Conservation (phyloP, 2,113 vertebrate species). For the Phalacrocorax brasilianus region DNA sequence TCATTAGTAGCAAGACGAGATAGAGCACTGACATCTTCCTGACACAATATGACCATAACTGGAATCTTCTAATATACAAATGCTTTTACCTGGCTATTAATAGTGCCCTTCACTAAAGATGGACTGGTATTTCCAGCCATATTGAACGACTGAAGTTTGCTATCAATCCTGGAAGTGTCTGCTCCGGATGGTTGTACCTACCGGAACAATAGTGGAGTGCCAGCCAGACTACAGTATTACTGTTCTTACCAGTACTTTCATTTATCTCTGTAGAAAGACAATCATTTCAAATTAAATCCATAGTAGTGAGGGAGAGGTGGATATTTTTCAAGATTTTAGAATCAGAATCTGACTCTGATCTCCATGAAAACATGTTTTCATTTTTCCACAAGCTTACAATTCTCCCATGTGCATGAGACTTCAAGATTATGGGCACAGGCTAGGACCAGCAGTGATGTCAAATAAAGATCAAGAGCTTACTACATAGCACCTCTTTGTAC, state of each 20-base stretch:
- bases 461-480: background rate
- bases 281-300: conserved; percentile 30
- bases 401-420: background rate
- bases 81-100: conserved; percentile 79
- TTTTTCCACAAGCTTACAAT: background rate
- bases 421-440: background rate
- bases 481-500: background rate
- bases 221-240: conserved; percentile 47
- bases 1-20: conserved; percentile 73
- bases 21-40: conserved; percentile 68
- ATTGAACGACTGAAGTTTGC: conserved; percentile 66
- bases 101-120: conserved; percentile 69
- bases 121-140: conserved; percentile 41
- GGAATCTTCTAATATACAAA: conserved; percentile 72
- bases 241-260: conserved; percentile 38
- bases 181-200: conserved; percentile 46
- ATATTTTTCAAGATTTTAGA: background rate
- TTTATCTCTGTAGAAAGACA: conserved; percentile 19
- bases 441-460: background rate
- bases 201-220: conserved; percentile 5
- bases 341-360: background rate
- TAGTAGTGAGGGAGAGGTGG: background rate
- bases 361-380: background rate
- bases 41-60: conserved; percentile 74
- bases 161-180: conserved; percentile 68